phyloP scores from a whole-genome alignment of 1,140 invertebrate species.

The Danaus plexippus region DNA sequence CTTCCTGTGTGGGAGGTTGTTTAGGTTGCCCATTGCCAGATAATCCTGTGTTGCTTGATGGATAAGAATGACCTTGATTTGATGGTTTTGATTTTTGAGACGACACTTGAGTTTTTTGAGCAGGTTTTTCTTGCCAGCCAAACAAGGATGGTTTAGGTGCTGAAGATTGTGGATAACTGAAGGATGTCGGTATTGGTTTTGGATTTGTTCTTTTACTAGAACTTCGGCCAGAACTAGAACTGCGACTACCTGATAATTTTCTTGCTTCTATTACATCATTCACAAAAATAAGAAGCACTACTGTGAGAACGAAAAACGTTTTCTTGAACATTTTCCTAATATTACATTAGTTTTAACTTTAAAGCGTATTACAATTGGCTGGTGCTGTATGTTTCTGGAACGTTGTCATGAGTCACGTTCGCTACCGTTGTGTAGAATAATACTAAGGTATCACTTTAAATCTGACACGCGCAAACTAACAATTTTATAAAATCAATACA shows the following conservation, averaged over 20 bases:
- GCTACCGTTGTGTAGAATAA: slow-evolving; percentile 14
- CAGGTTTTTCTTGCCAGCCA: slow-evolving; percentile 60
- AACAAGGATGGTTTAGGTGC: slow-evolving; percentile 55
- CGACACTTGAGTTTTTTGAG: slow-evolving; percentile 37
- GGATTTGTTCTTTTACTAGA: slow-evolving; percentile 40
- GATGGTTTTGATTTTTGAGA: slow-evolving; percentile 38
- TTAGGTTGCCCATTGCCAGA: slow-evolving; percentile 48
- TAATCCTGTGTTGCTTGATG: slow-evolving; percentile 56
- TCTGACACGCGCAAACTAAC: slow-evolving; percentile 30
- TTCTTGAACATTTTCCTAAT: slow-evolving; percentile 30
- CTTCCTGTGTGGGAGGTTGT: slow-evolving; percentile 34
- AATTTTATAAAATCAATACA: slow-evolving; percentile 30
- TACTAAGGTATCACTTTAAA: slow-evolving; percentile 9
- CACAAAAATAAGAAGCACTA: slow-evolving; percentile 24
- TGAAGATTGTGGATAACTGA: slow-evolving; percentile 48
- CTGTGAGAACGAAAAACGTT: slow-evolving; percentile 25
- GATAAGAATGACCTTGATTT: slow-evolving; percentile 54
- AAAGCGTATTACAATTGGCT: slow-evolving; percentile 24
- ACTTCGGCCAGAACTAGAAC: slow-evolving; percentile 44
- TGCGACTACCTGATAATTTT: slow-evolving; percentile 47
- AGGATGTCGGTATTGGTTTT: slow-evolving; percentile 53
- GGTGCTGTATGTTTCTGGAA: slow-evolving; percentile 42
- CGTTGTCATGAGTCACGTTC: slow-evolving; percentile 38
- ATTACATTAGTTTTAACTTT: slow-evolving; percentile 1
- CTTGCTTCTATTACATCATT: slow-evolving; percentile 35